These are phyloP conservation scores for Brachypalpus laphriformis DNA, from an alignment of 2,888 invertebrate genomes.

Conservation along the genomic window DNA sequence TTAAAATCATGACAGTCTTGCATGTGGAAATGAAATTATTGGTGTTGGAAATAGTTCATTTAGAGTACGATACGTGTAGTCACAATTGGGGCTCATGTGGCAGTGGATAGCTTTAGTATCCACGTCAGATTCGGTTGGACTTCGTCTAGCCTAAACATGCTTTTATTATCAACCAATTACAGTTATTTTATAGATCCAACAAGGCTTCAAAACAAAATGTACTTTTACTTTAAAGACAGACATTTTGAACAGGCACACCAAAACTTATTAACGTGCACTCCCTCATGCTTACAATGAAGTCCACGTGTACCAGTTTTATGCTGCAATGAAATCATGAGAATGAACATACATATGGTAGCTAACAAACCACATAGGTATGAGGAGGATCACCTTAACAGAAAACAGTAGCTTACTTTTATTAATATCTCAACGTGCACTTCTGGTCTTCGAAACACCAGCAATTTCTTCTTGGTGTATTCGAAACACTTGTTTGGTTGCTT, in stretches of 20 bases:
- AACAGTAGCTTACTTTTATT: not conserved
- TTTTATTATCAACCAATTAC: not conserved
- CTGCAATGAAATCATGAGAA: not conserved
- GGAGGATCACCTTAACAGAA: not conserved
- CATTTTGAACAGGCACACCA: not conserved
- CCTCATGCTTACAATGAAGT: not conserved
- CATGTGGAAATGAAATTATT: not conserved
- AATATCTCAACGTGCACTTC: not conserved
- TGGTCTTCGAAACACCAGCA: conserved; percentile 3
- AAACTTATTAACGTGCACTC: not conserved
- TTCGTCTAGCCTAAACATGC: not conserved
- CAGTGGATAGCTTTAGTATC: not conserved
- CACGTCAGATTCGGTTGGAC: too few species aligned
- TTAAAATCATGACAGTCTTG: not conserved
- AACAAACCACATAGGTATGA: not conserved
- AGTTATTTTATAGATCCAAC: too few species aligned
- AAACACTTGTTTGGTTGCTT: not conserved
- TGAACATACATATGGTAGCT: not conserved
- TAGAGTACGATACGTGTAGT: not conserved
- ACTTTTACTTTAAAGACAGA: not conserved
- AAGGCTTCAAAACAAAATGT: too few species aligned
- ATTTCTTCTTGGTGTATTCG: not conserved
- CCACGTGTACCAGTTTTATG: not conserved
- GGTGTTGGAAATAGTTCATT: conserved; percentile 1
- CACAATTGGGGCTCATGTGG: not conserved